Percentiles rank a stretch among this genome's conserved stretches.
phyloP scores from a whole-genome alignment of 1,140 invertebrate genomes.

The Cotesia chilonis region DNA sequence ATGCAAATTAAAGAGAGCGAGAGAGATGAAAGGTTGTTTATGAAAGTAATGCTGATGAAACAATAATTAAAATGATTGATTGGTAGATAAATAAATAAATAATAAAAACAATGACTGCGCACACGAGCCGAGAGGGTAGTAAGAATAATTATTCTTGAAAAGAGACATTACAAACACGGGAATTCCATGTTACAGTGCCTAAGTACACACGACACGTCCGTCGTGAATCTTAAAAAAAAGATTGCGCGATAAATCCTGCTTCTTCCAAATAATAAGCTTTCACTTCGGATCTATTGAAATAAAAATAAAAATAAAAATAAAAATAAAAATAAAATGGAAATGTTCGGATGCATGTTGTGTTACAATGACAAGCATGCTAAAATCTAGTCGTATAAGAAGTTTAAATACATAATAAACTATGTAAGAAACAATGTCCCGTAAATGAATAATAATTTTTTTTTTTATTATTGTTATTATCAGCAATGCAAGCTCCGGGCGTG shows the following conservation, averaged over 20 bases:
- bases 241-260: slow-evolving; percentile 27
- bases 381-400: slow-evolving; percentile 49
- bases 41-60: slow-evolving; percentile 12
- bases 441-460: slow-evolving; percentile 18
- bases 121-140: slow-evolving; percentile 21
- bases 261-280: slow-evolving; percentile 36
- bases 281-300: slow-evolving; percentile 23
- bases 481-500: slow-evolving; percentile 29
- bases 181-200: slow-evolving; percentile 49
- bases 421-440: slow-evolving; percentile 3
- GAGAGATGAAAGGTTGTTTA: slow-evolving; percentile 1
- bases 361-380: slow-evolving; percentile 40
- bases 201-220: slow-evolving; percentile 38
- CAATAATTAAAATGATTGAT: not conserved
- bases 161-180: slow-evolving; percentile 15
- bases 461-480: not conserved
- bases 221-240: slow-evolving; percentile 15
- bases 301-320: slow-evolving; percentile 10
- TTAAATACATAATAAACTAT: slow-evolving; percentile 26
- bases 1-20: not conserved
- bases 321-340: slow-evolving; percentile 6
- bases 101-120: not conserved
- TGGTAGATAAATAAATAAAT: not conserved
- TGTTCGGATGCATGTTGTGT: slow-evolving; percentile 23
- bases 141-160: slow-evolving; percentile 1